Base-by-base conservation (phyloP, 2,797 vertebrate species). In the Pangasius djambal region DNA sequence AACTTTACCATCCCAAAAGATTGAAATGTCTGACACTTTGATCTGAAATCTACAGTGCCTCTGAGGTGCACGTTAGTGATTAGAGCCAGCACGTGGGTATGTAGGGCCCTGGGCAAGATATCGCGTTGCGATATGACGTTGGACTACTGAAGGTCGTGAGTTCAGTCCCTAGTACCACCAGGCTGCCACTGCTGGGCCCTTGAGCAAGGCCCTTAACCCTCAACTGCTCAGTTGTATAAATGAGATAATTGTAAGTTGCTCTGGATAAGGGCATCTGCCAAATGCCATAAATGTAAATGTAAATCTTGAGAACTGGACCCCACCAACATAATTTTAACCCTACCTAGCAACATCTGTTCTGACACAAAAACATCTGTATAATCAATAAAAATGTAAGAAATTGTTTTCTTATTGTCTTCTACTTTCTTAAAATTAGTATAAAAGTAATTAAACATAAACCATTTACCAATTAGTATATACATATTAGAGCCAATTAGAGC, bases 21-120 rank as follows among this genome's bases (percentile, higher is more conserved):
- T 25, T 82, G 25, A 37, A 59, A 59, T 82, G 77, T 57, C 77
- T 8, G 55, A 40, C 31, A 59, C 55, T 25, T 61, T 59, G 31
- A 25, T 82, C 79, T 59, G 9, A 82, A 82, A 82, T 34, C 20
- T 40, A 25, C 79, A 82, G 55, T 37, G 79, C 55, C 79, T 82
- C 55, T 25, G 52, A 25, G 79, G 55, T 40, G 55, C 55, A 82
- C 55, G 6, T 37, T 37, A 82, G 20, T 82, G 31, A 81, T 81
- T 57, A 48, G 18, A 82, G 9, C 20, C 10, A 2, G 55, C 31
- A 61, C 79, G 15, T 59, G 55, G 9, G 31, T 82, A 59, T 34
- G n/a, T 59, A 34, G 1, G 31, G 55, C 55, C 31, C n/a, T 59
- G 78, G 31, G 34, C 31, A 82, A 82, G 31, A 57, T 40, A 40